These are phyloP conservation scores for Poecilia picta DNA, from an alignment of 2,797 vertebrate species.

Conservation along the genomic window DNA sequence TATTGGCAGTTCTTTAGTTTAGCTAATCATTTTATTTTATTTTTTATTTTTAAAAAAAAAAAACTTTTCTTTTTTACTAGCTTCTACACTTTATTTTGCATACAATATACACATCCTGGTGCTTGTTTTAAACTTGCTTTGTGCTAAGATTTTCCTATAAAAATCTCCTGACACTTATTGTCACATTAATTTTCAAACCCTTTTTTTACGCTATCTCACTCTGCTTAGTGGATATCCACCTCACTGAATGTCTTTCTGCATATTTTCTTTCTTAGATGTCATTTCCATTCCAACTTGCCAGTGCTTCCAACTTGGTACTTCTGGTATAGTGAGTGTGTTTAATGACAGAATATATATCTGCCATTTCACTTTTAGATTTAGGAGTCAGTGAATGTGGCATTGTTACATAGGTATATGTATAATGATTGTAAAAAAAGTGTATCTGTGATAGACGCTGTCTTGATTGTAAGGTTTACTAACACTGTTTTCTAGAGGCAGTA, in stretches of 20 bases:
- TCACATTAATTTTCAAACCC: conserved; percentile 39
- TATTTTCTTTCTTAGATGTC: conserved; percentile 9
- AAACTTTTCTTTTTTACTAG: neutral
- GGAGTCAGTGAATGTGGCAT: neutral
- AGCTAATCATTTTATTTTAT: neutral
- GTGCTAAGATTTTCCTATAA: conserved; percentile 16
- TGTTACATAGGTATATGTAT: neutral
- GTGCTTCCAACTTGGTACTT: conserved; percentile 21
- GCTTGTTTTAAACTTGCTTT: conserved; percentile 26
- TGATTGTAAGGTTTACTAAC: conserved; percentile 13
- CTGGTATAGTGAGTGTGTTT: conserved; percentile 8
- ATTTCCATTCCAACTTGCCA: neutral
- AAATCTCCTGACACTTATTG: conserved; percentile 24
- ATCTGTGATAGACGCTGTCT: neutral
- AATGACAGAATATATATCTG: neutral
- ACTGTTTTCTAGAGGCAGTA: neutral
- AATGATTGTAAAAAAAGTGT: neutral
- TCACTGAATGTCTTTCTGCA: conserved; percentile 32
- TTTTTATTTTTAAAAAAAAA: neutral
- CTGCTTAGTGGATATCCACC: conserved; percentile 36
- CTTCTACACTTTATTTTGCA: conserved; percentile 22
- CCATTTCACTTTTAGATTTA: too few species aligned
- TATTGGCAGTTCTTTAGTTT: neutral
- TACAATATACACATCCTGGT: conserved; percentile 13
- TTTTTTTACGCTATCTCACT: conserved; percentile 38